phyloP scores from a whole-genome alignment of 1,140 invertebrate genomes.

The Lasioglossum baleicum region DNA sequence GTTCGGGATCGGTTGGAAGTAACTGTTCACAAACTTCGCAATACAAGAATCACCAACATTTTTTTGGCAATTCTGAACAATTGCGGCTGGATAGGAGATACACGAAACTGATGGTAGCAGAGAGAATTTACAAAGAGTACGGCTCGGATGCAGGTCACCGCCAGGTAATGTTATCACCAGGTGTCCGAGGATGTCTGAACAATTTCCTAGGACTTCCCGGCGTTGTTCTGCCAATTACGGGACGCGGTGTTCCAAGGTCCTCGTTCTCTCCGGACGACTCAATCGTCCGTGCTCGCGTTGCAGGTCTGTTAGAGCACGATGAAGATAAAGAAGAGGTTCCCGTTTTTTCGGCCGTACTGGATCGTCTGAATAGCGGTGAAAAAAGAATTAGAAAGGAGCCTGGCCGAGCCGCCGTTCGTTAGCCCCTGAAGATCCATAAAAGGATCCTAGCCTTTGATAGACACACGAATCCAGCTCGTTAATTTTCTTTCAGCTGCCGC shows the following conservation, averaged over 20 bases:
- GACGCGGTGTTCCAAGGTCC: too few species aligned
- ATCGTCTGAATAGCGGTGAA: not conserved
- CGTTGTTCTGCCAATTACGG: not conserved
- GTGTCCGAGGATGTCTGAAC: too few species aligned
- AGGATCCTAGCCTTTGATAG: slow-evolving; percentile 50
- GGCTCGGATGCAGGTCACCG: too few species aligned
- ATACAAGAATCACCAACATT: too few species aligned
- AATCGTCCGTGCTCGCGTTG: not conserved
- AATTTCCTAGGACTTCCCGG: not conserved
- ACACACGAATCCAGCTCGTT: slow-evolving; percentile 57
- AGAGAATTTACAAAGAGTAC: too few species aligned
- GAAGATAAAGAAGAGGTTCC: not conserved
- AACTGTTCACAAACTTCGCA: too few species aligned
- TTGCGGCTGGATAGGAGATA: too few species aligned
- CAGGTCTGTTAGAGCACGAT: not conserved
- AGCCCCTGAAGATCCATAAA: slow-evolving; percentile 2
- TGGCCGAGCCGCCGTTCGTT: slow-evolving; percentile 26
- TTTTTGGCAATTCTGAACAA: too few species aligned
- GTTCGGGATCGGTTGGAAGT: not conserved
- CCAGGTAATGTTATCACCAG: too few species aligned
- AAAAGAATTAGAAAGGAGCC: too few species aligned
- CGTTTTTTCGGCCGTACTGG: not conserved
- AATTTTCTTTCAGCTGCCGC: slow-evolving; percentile 54
- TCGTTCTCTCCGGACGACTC: not conserved
- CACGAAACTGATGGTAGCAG: too few species aligned